Evolutionary conservation across 1,140 invertebrate genomes (phyloP), one percentile per base, ranked within the genome.

Genomic region (Pseudomyrmex concolor): DNA sequence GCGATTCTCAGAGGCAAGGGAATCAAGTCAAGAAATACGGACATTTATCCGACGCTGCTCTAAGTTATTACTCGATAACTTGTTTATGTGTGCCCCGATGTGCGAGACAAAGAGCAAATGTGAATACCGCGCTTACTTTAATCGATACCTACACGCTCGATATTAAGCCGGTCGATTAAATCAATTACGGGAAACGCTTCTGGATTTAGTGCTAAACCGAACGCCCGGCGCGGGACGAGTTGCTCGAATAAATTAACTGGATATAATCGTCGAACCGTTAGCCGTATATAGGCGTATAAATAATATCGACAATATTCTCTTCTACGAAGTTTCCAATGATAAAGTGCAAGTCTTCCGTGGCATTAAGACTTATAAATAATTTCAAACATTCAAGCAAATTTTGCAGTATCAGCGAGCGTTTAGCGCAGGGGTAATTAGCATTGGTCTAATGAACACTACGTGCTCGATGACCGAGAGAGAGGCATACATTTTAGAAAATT

Each of bases 111-210:
- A 60, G 66, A 63, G 45, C 48, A 60, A 48, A 48, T 73, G 73
- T 55, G 60, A 67, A 34, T 66, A 80, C 60, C 13, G 72, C 72
- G 54, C 66, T 86, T 81, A 63, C 85, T 86, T 85, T 85, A 86
- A 86, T 86, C 84, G 85, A 74, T 71, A 73, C 60, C 10, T 63
- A 83, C 70, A 73, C 71, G 63, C 48, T 85, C 34, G 77, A 86
- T 86, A 86, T 87, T 87, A 87, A 87, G 85, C 78, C 84, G 78
- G 12, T 60, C 84, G 85, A 87, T 87, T 87, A 86, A 87, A 86
- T 86, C 84, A 83, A 83, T 86, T 85, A 87, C 71, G 78, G 78
- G 43, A 86, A 86, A 83, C 71, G 85, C 78, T 68, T 66, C 77
- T 83, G 71, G 78, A 85, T 83, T 82, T 60, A 72, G 64, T 48